Conservation (phyloP, 2,113 vertebrate species). For the Ornithorhynchus anatinus region DNA sequence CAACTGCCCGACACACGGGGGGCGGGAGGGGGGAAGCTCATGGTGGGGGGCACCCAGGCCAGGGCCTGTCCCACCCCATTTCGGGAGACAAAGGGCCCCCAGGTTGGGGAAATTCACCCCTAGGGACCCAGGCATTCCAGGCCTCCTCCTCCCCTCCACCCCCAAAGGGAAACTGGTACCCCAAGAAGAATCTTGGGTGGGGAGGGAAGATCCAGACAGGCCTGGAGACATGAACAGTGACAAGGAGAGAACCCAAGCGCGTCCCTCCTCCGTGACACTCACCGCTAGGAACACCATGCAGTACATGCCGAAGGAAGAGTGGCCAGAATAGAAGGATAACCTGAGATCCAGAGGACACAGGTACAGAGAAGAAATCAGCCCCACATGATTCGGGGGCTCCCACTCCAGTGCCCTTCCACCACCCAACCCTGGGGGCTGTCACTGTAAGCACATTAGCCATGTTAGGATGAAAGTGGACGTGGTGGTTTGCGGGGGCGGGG, state of each 20-base stretch:
- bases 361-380: not conserved
- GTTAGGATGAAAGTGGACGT: too few relatives aligned
- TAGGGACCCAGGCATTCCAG: too few relatives aligned
- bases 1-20: constrained; percentile 69
- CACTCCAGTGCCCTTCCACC: not conserved
- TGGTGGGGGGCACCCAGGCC: not conserved
- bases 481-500: too few relatives aligned
- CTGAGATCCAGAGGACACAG: constrained; percentile 71
- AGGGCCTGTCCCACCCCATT: not conserved
- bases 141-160: too few relatives aligned
- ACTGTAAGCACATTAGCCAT: too few relatives aligned
- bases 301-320: constrained; percentile 98
- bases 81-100: fast-evolving
- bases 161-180: not conserved
- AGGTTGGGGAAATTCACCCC: fast-evolving
- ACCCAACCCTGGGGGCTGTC: not conserved
- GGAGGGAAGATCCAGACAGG: too few relatives aligned
- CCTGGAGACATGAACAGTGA: too few relatives aligned
- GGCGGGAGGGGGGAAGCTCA: not conserved
- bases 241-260: fast-evolving
- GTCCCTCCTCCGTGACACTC: constrained; percentile 41
- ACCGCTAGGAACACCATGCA: constrained; percentile 96
- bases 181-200: too few relatives aligned
- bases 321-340: constrained; percentile 94
- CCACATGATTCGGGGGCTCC: not conserved